Evolutionary conservation across 2,888 invertebrate genomes (phyloP), one percentile per base, ranked within the genome.

Genomic region (Drosophila mulleri): DNA sequence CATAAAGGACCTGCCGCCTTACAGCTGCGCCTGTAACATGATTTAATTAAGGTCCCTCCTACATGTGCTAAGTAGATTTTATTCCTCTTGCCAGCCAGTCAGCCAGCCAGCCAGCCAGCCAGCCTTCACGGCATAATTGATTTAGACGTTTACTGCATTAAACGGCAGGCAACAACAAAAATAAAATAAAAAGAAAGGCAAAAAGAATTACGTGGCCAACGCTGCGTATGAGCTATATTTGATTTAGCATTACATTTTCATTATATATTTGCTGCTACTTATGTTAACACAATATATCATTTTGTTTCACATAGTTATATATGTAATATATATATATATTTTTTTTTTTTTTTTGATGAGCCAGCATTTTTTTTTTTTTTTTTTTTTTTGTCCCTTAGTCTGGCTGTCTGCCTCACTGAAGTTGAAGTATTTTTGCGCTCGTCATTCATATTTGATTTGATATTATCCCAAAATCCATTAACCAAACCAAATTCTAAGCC

Each of bases 11-110:
- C 44, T 47, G 37, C 23, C 14, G 42, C 35, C 56, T 50, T 47
- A 6, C 62, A 20, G 50, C 14, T 29, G 53, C 2, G 67, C 71
- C 65, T 67, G 57, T 14, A 68, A 72, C 86, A 89, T 85, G 86
- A 89, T 85, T 86, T 88, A 89, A 86, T 86, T 89, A 89, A 89
- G 88, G 72, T 78, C 67, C 45, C 45, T 23, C 23, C 80, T 78
- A 89, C 83, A 86, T 85, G 89, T 80, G 83, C 86, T 84, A 86
- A 88, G 86, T 88, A 89, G 85, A 86, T 84, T 88, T 86, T 72
- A 88, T 84, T 83, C 74, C 66, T 71, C 73, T 60, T 60, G 72
- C 75, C 67, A 52, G 45, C 65, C 53, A 56, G 45, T 20, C 72
- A 69, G 67, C 56, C 45, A 8, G 8, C 2, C 8, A 16, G n/a